Evolutionary conservation across 2,113 vertebrate species (phyloP), one percentile per base, ranked within the genome.

Genomic region (Carassius auratus): DNA sequence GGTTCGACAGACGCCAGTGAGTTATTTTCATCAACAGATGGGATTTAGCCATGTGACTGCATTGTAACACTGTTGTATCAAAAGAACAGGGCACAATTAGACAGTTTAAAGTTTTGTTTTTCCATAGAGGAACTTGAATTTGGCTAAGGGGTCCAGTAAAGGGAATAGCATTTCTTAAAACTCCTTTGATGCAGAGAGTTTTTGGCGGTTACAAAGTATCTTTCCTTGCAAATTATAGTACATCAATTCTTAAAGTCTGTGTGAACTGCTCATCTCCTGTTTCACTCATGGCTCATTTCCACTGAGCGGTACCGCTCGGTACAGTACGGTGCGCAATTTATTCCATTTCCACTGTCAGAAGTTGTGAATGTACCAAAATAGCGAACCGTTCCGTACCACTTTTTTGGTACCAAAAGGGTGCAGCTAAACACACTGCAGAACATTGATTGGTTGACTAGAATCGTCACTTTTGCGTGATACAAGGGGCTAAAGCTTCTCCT

Each of bases 21-120:
- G 89, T 86, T 85, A 80, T 87, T 91, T 93, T 55, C 90, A 91
- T 93, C 92, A 91, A 90, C 92, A 94, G 92, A 94, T 93, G 92
- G 93, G 87, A 76, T 90, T 89, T 90, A 71, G 91, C 91, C 89
- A 88, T 89, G 80, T 88, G 91, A 91, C 36, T 78, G 52, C 74
- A 86, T 83, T 83, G 66, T 85, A 83, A 50, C 55, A 48, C 42
- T 78, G 52, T 78, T 45, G 55, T 38, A 80, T 81, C 84, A 14
- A 84, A 50, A 69, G 68, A 75, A 21, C n/a, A 8, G 78, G 52
- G 38, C n/a, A 66, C 80, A 45, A 33, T 62, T 75, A 75, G 38
- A 50, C 13, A 50, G 19, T 69, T 57, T 71, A 26, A 71, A 86
- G 85, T 74, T 86, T 73, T 14, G 5, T 48, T 36, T 33, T 10